phyloP scores from a whole-genome alignment of 1,140 invertebrate species.

The Hycleus cichorii region DNA sequence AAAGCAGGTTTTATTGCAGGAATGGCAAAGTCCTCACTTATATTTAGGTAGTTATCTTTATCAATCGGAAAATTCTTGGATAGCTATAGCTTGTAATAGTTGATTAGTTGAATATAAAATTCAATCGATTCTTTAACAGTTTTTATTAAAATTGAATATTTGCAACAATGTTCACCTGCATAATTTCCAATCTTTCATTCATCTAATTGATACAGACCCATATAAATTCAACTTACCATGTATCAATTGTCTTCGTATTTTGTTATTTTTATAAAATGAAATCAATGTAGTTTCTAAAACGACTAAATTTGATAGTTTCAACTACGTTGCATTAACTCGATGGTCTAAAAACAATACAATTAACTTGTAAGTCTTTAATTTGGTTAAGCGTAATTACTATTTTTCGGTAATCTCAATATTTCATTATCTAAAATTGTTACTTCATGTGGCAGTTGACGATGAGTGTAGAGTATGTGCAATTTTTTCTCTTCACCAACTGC shows the following conservation, averaged over 20 bases:
- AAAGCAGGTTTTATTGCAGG: slow-evolving; percentile 42
- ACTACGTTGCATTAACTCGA: slow-evolving; percentile 30
- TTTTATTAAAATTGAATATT: too few relatives aligned
- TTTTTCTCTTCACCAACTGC: slow-evolving; percentile 89
- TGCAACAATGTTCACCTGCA: too few relatives aligned
- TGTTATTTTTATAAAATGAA: slow-evolving; percentile 5
- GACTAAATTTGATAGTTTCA: not conserved
- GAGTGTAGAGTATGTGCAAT: slow-evolving; percentile 80
- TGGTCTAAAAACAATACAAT: slow-evolving; percentile 27
- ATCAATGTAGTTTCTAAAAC: not conserved
- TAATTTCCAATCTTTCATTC: too few relatives aligned
- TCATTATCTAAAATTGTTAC: slow-evolving; percentile 75
- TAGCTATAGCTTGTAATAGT: slow-evolving; percentile 40
- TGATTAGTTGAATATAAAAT: not conserved
- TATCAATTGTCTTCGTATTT: not conserved
- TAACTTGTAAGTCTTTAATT: not conserved
- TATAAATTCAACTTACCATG: not conserved
- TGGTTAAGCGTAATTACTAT: slow-evolving; percentile 27
- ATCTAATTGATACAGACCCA: too few relatives aligned
- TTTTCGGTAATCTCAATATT: slow-evolving; percentile 64
- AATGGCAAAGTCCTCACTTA: slow-evolving; percentile 58
- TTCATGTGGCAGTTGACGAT: slow-evolving; percentile 68
- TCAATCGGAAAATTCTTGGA: slow-evolving; percentile 64
- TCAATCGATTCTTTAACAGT: not conserved
- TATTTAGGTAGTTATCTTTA: slow-evolving; percentile 60